These are phyloP conservation scores for Saccostrea glomerata DNA, from an alignment of 1,140 invertebrate genomes.

Conservation along the genomic window DNA sequence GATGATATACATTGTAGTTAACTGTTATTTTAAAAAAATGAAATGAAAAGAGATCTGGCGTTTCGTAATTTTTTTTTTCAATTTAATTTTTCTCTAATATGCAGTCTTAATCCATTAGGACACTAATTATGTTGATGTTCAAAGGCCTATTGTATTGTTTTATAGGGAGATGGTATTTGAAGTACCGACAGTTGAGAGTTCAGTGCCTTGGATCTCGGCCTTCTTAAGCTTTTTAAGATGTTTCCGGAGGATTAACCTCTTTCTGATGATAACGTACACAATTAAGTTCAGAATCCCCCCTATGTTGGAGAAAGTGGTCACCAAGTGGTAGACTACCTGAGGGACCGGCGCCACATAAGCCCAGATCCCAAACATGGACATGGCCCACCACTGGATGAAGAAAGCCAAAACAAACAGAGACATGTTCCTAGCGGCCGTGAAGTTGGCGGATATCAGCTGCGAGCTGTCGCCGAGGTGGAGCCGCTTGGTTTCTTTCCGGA, in stretches of 20 bases:
- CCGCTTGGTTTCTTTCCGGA: conserved; percentile 26
- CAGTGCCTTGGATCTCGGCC: neutral
- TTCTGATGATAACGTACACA: conserved; percentile 61
- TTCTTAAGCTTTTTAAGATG: neutral
- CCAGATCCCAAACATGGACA: conserved; percentile 49
- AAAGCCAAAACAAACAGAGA: conserved; percentile 49
- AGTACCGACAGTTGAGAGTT: neutral
- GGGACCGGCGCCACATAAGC: conserved; percentile 58
- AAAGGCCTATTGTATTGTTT: neutral
- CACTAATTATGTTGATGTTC: no score
- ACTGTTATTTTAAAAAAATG: no score
- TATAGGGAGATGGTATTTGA: neutral
- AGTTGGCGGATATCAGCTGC: neutral
- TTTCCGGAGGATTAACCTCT: conserved; percentile 31
- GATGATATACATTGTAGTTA: no score
- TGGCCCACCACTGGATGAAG: conserved; percentile 51
- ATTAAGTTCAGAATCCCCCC: conserved; percentile 60
- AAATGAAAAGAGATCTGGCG: no score
- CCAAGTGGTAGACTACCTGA: conserved; percentile 56
- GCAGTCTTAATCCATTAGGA: no score
- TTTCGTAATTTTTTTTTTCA: no score
- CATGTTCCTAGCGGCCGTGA: conserved; percentile 49
- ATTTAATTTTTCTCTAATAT: no score
- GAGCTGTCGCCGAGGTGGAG: conserved; percentile 8
- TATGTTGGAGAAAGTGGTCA: conserved; percentile 64